Evolutionary conservation across 2,113 vertebrate species (phyloP).

Genomic region (Muntiacus muntjak): DNA sequence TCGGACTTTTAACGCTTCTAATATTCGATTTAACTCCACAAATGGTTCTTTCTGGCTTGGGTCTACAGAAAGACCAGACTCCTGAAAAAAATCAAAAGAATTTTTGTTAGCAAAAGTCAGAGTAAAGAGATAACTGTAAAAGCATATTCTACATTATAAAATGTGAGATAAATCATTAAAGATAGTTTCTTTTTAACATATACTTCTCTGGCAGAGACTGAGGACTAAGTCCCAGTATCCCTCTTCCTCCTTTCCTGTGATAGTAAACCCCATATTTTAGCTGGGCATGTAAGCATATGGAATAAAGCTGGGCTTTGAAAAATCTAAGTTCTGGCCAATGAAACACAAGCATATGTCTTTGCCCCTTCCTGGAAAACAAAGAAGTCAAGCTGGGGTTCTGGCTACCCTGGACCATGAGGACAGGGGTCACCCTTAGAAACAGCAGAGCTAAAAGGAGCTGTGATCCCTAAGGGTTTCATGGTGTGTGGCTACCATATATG

Average conservation of each 20-base stretch:
- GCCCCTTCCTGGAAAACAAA: background rate
- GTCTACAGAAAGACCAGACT: conserved; percentile 89
- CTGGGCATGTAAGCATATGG: background rate
- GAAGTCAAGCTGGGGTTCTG: background rate
- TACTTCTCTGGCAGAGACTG: background rate
- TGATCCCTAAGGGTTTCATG: background rate
- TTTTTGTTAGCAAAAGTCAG: conserved; percentile 4
- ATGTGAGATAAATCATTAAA: background rate
- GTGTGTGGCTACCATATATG: background rate
- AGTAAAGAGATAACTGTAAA: background rate
- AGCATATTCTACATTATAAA: background rate
- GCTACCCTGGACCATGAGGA: background rate
- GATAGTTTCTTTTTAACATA: background rate
- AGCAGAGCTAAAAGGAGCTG: background rate
- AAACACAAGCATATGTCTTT: background rate
- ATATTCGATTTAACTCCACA: conserved; percentile 89
- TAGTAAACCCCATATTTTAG: background rate
- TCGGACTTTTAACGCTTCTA: conserved; percentile 89
- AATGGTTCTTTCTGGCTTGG: conserved; percentile 90
- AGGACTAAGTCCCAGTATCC: background rate
- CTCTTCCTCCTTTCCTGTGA: background rate
- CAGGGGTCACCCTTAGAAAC: background rate
- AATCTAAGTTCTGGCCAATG: background rate
- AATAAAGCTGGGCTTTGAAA: background rate
- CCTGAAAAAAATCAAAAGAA: conserved; percentile 74